These are phyloP conservation scores for Eueremaeus valkanovi DNA, from an alignment of 2,888 invertebrate species.

Conservation along the genomic window DNA sequence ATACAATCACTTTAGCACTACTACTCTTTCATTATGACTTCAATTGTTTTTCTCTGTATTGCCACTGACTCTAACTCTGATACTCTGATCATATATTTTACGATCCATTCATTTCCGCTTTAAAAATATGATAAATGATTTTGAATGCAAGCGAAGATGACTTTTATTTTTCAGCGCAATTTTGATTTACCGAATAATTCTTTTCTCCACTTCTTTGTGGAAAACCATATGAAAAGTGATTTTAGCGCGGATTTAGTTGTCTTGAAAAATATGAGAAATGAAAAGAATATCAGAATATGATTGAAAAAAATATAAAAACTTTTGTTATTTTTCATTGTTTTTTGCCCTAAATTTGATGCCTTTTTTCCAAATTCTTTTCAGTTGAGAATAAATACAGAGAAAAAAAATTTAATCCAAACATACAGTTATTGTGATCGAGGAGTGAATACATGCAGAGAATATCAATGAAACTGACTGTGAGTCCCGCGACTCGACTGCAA, in stretches of 20 bases:
- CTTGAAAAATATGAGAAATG: background rate
- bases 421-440: background rate
- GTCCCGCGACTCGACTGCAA: conserved; percentile 14
- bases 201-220: background rate
- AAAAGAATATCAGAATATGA: background rate
- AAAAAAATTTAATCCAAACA: background rate
- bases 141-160: background rate
- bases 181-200: background rate
- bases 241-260: conserved; percentile 5
- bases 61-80: background rate
- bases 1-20: background rate
- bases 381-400: background rate
- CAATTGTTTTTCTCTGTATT: background rate
- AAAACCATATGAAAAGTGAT: conserved; percentile 6
- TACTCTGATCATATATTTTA: background rate
- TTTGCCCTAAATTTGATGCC: conserved; percentile 1
- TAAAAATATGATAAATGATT: conserved; percentile 13
- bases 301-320: background rate
- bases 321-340: background rate
- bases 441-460: conserved; percentile 28
- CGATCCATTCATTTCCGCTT: conserved; percentile 18
- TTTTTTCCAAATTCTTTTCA: background rate
- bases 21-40: background rate
- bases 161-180: background rate
- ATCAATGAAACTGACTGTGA: conserved; percentile 30